Base-by-base conservation (phyloP, 2,888 invertebrate genomes). In the Perdita meconis region DNA sequence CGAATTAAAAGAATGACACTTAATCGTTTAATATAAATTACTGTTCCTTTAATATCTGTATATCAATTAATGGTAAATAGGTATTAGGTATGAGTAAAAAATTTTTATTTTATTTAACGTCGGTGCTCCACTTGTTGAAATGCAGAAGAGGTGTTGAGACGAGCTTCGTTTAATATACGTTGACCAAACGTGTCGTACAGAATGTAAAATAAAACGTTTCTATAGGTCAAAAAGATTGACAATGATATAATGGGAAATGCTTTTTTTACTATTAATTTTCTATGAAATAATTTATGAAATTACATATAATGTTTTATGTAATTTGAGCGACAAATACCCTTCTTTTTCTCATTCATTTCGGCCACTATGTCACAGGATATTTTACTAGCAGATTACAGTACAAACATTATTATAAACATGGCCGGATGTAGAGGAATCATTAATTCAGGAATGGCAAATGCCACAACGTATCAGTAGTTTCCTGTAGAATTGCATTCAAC, bases 231-330 rank as follows among this genome's bases (percentile, higher is more conserved):
- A 51, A 73, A 72, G 6, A 55, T 44, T 6, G 34, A 72, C 66
- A 51, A 34, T 67, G 19, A 38, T 34, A 34, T 64, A 8, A 71
- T 78, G 68, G 69, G 40, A 76, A 76, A 72, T 73, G 51, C 24
- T 40, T n/a, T 78, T 75, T 82, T 86, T 83, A 83, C 80, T 86
- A 74, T 61, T 50, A 66, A 81, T 85, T 88, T 86, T 85, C 82
- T 87, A 78, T 85, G 84, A 88, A 90, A 88, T 87, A 83, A 86
- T 87, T 87, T 87, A 88, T 67, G 88, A 90, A 90, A 90, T 86
- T 87, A 86, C 84, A 87, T 84, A 74, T 84, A 83, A 71, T 80
- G 84, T 85, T 83, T 86, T 81, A 82, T 80, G 78, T 81, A 61
- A 63, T 87, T 90, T 90, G 89, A 89, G 89, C 90, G 83, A 72